Percentiles rank a stretch among this genome's conserved stretches.
phyloP scores from a whole-genome alignment of 1,140 invertebrate genomes.

The Phenacoccus solenopsis region DNA sequence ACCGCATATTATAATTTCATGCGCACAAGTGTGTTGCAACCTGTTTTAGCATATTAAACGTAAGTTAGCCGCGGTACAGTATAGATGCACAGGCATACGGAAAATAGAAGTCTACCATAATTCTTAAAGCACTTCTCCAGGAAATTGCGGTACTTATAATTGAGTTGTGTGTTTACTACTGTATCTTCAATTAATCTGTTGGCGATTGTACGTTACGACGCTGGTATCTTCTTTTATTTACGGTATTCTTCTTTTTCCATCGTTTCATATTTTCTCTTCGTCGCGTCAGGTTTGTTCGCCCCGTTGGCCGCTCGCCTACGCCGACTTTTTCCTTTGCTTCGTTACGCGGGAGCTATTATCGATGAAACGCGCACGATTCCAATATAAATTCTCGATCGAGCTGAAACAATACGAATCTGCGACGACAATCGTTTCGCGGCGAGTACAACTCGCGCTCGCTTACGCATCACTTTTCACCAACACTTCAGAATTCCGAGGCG shows the following conservation, averaged over 20 bases:
- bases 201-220: neutral
- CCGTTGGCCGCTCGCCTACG: neutral
- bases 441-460: too few species aligned
- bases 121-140: constrained; percentile 4
- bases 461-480: too few species aligned
- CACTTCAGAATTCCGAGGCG: too few species aligned
- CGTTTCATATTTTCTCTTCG: too few species aligned
- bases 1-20: constrained; percentile 10
- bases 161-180: constrained; percentile 13
- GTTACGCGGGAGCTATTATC: neutral
- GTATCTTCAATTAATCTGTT: constrained; percentile 17
- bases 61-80: neutral
- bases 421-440: too few species aligned
- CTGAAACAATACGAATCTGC: neutral
- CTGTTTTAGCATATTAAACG: constrained; percentile 11
- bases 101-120: neutral
- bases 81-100: too few species aligned
- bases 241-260: neutral
- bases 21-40: constrained; percentile 7
- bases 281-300: neutral
- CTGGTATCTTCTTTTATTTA: constrained; percentile 5
- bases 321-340: too few species aligned
- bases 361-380: neutral
- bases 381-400: neutral
- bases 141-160: constrained; percentile 17